Evolutionary conservation across 2,797 vertebrate species (phyloP).

Genomic region (Triplophysa yarkandensis): DNA sequence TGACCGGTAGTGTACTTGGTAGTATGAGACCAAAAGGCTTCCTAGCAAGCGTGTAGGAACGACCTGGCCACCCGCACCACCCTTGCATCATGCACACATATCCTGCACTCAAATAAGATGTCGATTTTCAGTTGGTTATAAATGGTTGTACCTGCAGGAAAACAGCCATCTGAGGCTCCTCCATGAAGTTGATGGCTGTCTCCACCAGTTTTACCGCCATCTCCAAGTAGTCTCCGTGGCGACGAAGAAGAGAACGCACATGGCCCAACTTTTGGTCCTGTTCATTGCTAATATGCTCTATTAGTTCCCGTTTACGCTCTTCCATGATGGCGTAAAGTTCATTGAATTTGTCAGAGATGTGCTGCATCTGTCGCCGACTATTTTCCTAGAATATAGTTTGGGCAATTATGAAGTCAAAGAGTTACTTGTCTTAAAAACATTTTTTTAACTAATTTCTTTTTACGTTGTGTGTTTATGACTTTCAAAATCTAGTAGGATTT

Average conservation of each 20-base stretch:
- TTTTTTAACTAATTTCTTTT: too few relatives aligned
- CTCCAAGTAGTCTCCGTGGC: slow-evolving; percentile 83
- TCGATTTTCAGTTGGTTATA: too few relatives aligned
- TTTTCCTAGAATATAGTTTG: slow-evolving; percentile 76
- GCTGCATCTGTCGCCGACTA: slow-evolving; percentile 77
- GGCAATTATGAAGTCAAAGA: neutral
- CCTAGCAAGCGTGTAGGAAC: neutral
- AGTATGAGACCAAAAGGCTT: too few relatives aligned
- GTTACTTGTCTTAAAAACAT: too few relatives aligned
- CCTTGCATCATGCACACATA: neutral
- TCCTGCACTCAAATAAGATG: neutral
- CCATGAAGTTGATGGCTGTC: slow-evolving; percentile 85
- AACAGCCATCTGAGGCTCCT: slow-evolving; percentile 84
- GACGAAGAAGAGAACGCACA: slow-evolving; percentile 79
- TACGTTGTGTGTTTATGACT: too few relatives aligned
- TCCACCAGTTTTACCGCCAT: slow-evolving; percentile 84
- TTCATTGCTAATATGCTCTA: slow-evolving; percentile 76
- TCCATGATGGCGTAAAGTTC: slow-evolving; percentile 81
- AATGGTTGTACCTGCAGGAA: slow-evolving; percentile 81
- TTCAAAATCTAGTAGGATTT: too few relatives aligned
- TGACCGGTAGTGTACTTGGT: too few relatives aligned
- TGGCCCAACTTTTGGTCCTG: slow-evolving; percentile 82
- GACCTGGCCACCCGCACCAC: neutral
- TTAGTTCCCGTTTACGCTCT: slow-evolving; percentile 84
- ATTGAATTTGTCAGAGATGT: slow-evolving; percentile 77